Conservation (phyloP, 2,888 invertebrate species). For the Drosophila mimica region DNA sequence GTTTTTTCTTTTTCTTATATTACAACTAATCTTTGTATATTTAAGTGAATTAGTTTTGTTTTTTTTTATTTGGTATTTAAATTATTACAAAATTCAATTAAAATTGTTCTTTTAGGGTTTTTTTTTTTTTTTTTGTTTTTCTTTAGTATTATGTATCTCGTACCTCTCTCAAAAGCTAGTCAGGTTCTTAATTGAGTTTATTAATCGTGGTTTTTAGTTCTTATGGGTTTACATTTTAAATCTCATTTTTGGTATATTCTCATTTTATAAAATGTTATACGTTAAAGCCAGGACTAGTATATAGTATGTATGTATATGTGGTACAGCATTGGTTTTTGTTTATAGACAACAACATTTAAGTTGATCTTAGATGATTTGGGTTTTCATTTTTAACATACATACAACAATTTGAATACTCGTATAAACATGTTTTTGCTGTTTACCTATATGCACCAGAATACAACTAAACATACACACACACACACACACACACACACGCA, state of each 20-base stretch:
- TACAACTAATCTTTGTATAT: constrained; percentile 60
- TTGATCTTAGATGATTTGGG: constrained; percentile 32
- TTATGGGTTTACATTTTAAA: constrained; percentile 5
- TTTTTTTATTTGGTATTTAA: constrained; percentile 27
- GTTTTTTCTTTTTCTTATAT: constrained; percentile 21
- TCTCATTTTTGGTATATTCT: constrained; percentile 9
- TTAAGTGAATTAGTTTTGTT: constrained; percentile 50
- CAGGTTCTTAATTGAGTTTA: constrained; percentile 76
- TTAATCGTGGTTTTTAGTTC: constrained; percentile 20
- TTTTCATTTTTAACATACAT: constrained; percentile 16
- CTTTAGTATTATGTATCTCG: constrained; percentile 45
- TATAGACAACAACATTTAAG: constrained; percentile 50
- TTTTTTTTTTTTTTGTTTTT: constrained; percentile 18
- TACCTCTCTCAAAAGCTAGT: constrained; percentile 70
- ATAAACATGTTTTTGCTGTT: constrained; percentile 17
- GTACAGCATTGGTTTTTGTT: constrained; percentile 17
- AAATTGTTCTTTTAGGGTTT: constrained; percentile 57
- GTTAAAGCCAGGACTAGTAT: constrained; percentile 51
- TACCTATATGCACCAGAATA: constrained; percentile 22
- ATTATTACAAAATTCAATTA: constrained; percentile 77
- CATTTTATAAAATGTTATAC: constrained; percentile 47
- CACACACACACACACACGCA: not conserved
- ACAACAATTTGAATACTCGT: constrained; percentile 54
- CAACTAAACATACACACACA: constrained; percentile 18
- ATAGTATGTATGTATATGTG: constrained; percentile 49